Conservation (phyloP, 2,888 invertebrate genomes). For the Strigamia transsilvanica region DNA sequence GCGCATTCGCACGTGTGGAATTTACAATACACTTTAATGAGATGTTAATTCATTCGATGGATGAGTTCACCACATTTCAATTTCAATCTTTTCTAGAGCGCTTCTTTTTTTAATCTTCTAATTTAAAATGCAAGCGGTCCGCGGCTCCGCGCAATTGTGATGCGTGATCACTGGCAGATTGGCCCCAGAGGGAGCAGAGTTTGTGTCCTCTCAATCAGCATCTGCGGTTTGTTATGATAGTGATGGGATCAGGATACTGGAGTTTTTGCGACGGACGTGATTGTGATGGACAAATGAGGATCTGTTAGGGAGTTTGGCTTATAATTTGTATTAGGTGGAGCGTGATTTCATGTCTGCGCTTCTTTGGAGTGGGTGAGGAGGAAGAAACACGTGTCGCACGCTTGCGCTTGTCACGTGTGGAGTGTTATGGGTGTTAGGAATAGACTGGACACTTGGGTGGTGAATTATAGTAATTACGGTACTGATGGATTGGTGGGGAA, state of each 20-base stretch:
- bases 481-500: too few species aligned
- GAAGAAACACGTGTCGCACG: neutral
- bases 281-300: neutral
- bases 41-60: neutral
- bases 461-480: too few species aligned
- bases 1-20: neutral
- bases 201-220: constrained; percentile 1
- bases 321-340: neutral
- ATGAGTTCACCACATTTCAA: neutral
- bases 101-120: constrained; percentile 1
- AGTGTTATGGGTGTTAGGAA: neutral
- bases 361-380: neutral
- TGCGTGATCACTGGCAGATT: neutral
- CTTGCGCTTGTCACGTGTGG: neutral
- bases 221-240: constrained; percentile 21
- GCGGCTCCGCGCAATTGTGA: neutral
- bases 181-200: neutral
- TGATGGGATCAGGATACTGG: neutral
- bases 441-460: neutral
- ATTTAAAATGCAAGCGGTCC: neutral
- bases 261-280: neutral
- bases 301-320: neutral
- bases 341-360: neutral
- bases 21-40: neutral
- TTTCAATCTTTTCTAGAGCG: neutral